These are phyloP conservation scores for Brenthis ino DNA, from an alignment of 2,888 invertebrate genomes.

Conservation along the genomic window DNA sequence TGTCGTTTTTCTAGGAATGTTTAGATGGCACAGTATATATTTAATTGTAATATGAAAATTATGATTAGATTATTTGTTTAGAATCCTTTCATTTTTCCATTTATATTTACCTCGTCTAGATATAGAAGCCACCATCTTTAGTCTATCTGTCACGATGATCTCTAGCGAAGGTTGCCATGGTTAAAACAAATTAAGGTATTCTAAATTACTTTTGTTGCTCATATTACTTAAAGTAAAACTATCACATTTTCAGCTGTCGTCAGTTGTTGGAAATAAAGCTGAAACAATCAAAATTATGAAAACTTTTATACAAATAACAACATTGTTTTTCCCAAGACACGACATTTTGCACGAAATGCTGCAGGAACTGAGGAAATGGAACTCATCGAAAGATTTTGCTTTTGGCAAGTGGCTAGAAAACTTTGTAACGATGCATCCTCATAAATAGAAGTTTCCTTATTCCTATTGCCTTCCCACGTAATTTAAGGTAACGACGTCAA, in stretches of 20 bases:
- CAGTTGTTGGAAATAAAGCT: background rate
- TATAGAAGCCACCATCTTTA: too few species aligned
- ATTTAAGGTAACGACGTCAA: conserved; percentile 33
- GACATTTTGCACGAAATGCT: conserved; percentile 14
- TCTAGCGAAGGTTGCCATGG: too few species aligned
- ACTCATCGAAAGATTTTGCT: conserved; percentile 34
- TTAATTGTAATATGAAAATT: background rate
- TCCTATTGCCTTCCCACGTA: conserved; percentile 46
- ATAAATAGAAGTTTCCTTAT: conserved; percentile 37
- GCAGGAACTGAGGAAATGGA: conserved; percentile 20
- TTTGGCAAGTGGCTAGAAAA: conserved; percentile 36
- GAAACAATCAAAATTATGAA: conserved; percentile 18
- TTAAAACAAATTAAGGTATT: too few species aligned
- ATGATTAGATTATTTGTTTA: too few species aligned
- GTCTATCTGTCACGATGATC: too few species aligned
- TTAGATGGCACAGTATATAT: background rate
- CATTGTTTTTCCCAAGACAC: conserved; percentile 6
- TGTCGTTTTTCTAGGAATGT: background rate
- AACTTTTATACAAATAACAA: conserved; percentile 11
- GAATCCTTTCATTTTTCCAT: too few species aligned
- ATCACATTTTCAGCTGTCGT: background rate
- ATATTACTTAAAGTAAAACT: too few species aligned
- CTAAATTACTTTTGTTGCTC: too few species aligned
- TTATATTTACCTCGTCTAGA: too few species aligned
- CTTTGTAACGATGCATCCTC: conserved; percentile 38